A percentile compares a stretch with the other conserved stretches of the same genome.
phyloP scores from a whole-genome alignment of 2,888 invertebrate genomes.

The Eupithecia subfuscata region DNA sequence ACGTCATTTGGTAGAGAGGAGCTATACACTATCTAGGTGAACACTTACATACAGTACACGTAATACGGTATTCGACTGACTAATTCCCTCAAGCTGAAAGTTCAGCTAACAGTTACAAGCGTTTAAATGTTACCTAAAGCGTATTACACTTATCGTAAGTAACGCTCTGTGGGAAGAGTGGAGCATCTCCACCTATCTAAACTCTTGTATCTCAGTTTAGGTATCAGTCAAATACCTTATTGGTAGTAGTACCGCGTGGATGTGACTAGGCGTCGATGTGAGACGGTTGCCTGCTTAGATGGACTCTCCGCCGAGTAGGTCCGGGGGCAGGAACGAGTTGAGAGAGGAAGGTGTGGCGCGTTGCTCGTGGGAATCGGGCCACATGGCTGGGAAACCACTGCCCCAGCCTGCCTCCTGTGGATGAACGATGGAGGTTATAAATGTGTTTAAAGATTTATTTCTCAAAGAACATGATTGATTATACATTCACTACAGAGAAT shows the following conservation, averaged over 20 bases:
- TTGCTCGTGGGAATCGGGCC: constrained; percentile 89
- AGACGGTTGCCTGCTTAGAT: constrained; percentile 81
- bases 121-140: neutral
- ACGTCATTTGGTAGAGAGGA: constrained; percentile 54
- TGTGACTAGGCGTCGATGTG: constrained; percentile 71
- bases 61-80: constrained; percentile 7
- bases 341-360: constrained; percentile 93
- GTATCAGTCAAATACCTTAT: constrained; percentile 10
- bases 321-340: constrained; percentile 94
- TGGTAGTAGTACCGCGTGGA: constrained; percentile 50
- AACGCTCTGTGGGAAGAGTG: constrained; percentile 1
- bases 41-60: constrained; percentile 36
- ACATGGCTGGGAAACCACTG: constrained; percentile 84
- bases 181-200: neutral
- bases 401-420: constrained; percentile 68
- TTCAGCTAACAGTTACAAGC: neutral
- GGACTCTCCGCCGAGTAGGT: constrained; percentile 94
- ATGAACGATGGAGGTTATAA: neutral
- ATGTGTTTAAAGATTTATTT: too few relatives aligned
- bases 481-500: too few relatives aligned
- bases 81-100: neutral
- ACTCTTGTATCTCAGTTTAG: constrained; percentile 1
- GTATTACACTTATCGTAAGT: neutral
- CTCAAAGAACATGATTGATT: too few relatives aligned
- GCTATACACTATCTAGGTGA: constrained; percentile 38